phyloP scores from a whole-genome alignment of 2,797 vertebrate genomes.

The Mus minutoides region DNA sequence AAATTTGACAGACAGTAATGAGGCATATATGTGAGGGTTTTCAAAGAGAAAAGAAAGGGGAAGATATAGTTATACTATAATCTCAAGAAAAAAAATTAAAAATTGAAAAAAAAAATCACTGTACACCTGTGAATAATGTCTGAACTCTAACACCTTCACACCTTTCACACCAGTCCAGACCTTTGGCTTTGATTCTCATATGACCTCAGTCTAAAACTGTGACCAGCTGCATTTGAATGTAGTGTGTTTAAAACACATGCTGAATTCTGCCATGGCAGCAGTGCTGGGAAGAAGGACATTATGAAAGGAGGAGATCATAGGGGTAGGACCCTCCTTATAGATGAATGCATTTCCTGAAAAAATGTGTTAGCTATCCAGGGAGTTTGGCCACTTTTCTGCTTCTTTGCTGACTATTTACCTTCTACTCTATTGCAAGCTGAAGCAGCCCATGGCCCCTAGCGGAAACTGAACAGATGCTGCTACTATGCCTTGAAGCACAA shows the following conservation, averaged over 20 bases:
- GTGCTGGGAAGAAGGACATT: background rate
- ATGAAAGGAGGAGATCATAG: background rate
- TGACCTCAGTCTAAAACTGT: background rate
- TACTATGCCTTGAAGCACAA: background rate
- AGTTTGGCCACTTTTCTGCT: background rate
- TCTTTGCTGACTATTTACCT: background rate
- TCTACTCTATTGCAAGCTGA: background rate
- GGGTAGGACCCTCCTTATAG: background rate
- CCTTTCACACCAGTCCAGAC: background rate
- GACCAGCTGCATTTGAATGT: background rate
- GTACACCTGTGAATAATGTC: background rate
- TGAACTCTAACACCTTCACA: background rate
- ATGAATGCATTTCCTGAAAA: background rate
- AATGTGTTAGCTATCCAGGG: background rate
- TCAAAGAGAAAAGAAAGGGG: background rate
- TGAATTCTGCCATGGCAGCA: background rate
- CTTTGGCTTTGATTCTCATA: constrained; percentile 8
- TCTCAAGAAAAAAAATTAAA: background rate
- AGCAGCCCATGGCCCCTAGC: background rate
- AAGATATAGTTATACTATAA: background rate
- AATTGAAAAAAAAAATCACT: background rate
- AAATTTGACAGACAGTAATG: background rate
- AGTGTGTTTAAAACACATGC: background rate
- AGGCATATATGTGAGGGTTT: background rate
- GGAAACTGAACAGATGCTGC: background rate